phyloP scores from a whole-genome alignment of 30 jellyfish, hydroid and myxozoan species.

The Aurelia aurita complex sp. Pacific region DNA sequence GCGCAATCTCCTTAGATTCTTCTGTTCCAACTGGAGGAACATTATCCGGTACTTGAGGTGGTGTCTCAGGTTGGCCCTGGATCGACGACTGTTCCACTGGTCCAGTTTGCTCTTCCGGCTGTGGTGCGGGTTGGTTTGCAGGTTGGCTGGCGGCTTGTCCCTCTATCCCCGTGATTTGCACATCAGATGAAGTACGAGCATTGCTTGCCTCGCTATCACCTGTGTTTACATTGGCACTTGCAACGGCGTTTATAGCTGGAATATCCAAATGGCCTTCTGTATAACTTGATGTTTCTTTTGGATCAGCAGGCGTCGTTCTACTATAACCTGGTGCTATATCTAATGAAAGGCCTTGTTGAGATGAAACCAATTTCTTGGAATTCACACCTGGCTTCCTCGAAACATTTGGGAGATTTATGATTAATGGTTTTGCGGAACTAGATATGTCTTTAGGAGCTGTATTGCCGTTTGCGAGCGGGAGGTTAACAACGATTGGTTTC shows the following conservation, averaged over 20 bases:
- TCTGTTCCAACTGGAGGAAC: background rate
- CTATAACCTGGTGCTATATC: conserved; percentile 28
- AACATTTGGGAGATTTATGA: background rate
- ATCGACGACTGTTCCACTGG: background rate
- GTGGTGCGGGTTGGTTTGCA: conserved; percentile 8
- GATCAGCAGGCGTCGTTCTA: conserved; percentile 36
- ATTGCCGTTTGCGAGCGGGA: conserved; percentile 42
- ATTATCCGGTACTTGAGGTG: background rate
- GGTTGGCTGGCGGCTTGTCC: conserved; percentile 24
- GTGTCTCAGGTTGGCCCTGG: background rate
- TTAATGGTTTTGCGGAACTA: background rate
- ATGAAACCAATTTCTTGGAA: background rate
- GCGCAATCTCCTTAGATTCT: background rate
- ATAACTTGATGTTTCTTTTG: conserved; percentile 67
- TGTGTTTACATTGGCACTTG: conserved; percentile 63
- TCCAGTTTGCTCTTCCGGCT: background rate
- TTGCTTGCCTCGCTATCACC: conserved; percentile 38
- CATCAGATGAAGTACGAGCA: conserved; percentile 38
- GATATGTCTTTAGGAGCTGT: background rate
- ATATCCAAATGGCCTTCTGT: conserved; percentile 68
- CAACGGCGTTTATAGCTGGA: conserved; percentile 70
- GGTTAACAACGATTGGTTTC: conserved; percentile 47
- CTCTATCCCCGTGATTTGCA: conserved; percentile 55
- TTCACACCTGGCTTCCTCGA: no score
- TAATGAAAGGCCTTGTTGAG: conserved; percentile 46